A percentile compares a stretch with the other conserved stretches of the same genome.
Evolutionary conservation across 2,888 invertebrate genomes (phyloP).

Genomic region (Actias luna): DNA sequence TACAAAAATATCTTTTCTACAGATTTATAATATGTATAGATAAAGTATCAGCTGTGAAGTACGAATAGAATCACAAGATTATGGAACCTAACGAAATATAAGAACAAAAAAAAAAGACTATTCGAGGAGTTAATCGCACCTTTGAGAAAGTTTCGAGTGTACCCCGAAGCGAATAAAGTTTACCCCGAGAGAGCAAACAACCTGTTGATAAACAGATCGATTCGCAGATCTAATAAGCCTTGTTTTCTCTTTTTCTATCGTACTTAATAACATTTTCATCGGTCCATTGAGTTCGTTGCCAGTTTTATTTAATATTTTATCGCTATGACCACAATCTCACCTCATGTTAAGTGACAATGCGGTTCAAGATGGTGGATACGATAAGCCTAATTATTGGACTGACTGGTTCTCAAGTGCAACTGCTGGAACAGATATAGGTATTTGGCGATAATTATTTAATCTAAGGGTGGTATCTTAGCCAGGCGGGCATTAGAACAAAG

Average conservation of each 20-base stretch:
- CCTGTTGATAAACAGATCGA: conserved; percentile 37
- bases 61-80: background rate
- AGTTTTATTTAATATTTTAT: too few species aligned
- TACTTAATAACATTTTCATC: background rate
- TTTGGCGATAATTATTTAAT: too few species aligned
- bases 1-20: too few species aligned
- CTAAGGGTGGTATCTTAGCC: too few species aligned
- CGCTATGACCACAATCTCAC: too few species aligned
- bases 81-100: background rate
- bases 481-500: too few species aligned
- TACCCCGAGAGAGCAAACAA: conserved; percentile 30
- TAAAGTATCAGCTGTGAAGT: background rate
- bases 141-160: conserved; percentile 9
- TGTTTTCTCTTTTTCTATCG: background rate
- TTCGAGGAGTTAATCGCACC: background rate
- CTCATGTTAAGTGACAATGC: too few species aligned
- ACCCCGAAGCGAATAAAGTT: conserved; percentile 25
- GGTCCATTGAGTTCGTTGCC: background rate
- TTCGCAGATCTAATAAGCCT: conserved; percentile 12
- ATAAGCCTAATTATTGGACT: too few species aligned
- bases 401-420: too few species aligned
- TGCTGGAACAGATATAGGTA: too few species aligned
- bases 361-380: too few species aligned
- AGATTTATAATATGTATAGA: too few species aligned
- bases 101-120: background rate